These are phyloP conservation scores for Manis crassicaudata DNA, from an alignment of 2,797 vertebrate genomes.

Conservation along the genomic window DNA sequence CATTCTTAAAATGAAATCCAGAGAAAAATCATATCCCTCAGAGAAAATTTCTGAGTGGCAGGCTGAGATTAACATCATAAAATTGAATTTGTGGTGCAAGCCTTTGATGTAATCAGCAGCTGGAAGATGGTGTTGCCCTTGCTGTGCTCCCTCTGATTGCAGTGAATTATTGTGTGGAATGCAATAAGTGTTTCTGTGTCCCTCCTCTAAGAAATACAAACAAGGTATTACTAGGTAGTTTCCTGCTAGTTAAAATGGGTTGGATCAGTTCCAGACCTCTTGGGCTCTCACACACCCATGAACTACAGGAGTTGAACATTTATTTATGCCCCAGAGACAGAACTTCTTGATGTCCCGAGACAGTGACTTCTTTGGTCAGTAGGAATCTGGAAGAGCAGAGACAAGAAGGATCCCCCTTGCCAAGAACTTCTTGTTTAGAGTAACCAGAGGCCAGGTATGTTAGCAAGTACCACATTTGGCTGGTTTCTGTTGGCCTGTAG, in stretches of 20 bases:
- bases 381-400: background rate
- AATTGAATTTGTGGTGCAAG: slow-evolving; percentile 91
- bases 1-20: slow-evolving; percentile 91
- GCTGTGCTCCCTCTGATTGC: slow-evolving; percentile 85
- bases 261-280: slow-evolving; percentile 78
- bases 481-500: background rate
- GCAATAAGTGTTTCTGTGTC: slow-evolving; percentile 89
- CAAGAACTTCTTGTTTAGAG: background rate
- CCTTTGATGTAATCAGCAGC: slow-evolving; percentile 90
- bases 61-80: slow-evolving; percentile 90
- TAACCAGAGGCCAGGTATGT: background rate
- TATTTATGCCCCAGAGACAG: background rate
- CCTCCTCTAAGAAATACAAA: slow-evolving; percentile 88
- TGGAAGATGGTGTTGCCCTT: slow-evolving; percentile 88
- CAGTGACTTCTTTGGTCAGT: slow-evolving; percentile 25
- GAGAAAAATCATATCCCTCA: slow-evolving; percentile 90
- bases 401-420: background rate
- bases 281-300: slow-evolving; percentile 48
- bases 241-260: slow-evolving; percentile 85
- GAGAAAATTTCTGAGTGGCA: slow-evolving; percentile 91
- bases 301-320: slow-evolving; percentile 56
- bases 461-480: background rate
- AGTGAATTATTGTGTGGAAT: slow-evolving; percentile 88
- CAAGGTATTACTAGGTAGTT: slow-evolving; percentile 86
- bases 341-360: slow-evolving; percentile 55